These are phyloP conservation scores for Parazoanthus swiftii DNA, from an alignment of 92 coral and sea anemone genomes.

Conservation along the genomic window DNA sequence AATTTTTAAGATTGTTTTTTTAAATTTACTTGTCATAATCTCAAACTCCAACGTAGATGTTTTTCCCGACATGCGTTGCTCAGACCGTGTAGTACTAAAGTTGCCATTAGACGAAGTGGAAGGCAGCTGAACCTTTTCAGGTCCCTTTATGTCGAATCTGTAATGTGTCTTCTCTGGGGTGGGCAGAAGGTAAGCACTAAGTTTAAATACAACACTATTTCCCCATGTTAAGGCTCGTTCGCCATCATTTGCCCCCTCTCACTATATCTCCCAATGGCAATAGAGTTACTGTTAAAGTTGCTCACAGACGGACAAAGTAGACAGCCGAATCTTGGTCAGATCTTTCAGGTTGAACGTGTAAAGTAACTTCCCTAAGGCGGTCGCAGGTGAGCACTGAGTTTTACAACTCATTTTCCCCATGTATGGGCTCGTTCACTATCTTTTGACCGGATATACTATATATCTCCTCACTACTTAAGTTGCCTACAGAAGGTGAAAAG, in stretches of 20 bases:
- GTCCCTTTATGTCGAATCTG: slow-evolving; percentile 76
- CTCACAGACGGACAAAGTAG: not conserved
- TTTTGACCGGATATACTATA: not conserved
- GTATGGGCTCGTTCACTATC: not conserved
- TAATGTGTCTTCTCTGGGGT: slow-evolving; percentile 63
- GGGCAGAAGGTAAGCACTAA: slow-evolving; percentile 78
- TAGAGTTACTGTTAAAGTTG: slow-evolving; percentile 46
- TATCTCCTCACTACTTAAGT: not conserved
- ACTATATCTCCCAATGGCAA: not conserved
- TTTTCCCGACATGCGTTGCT: no score
- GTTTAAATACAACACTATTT: slow-evolving; percentile 69
- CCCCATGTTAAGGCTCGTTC: not conserved
- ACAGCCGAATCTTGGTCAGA: slow-evolving; percentile 69
- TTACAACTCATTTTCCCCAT: slow-evolving; percentile 54
- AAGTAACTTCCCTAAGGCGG: slow-evolving; percentile 91
- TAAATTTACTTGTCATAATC: no score
- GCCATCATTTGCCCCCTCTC: not conserved
- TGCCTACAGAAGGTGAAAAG: not conserved
- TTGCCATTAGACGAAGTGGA: not conserved
- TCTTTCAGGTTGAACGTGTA: slow-evolving; percentile 90
- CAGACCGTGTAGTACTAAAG: not conserved
- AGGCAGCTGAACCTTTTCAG: slow-evolving; percentile 63
- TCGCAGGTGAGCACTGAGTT: slow-evolving; percentile 68
- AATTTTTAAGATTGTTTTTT: no score
- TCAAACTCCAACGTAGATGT: no score